Conservation (phyloP, 1,140 invertebrate genomes). For the Drosophila sulfurigaster region DNA sequence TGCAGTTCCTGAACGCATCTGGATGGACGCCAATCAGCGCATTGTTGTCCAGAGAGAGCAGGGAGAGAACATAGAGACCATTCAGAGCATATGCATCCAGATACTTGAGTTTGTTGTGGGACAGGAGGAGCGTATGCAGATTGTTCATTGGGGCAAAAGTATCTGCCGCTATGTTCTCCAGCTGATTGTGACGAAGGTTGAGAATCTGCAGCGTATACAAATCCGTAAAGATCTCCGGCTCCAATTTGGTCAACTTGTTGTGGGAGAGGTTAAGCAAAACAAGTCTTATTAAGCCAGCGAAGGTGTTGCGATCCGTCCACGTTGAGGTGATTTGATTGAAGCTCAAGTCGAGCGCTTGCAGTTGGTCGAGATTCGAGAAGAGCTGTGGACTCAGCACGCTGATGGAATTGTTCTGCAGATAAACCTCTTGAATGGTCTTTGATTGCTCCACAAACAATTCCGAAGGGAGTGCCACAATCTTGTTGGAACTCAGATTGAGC, state of each 20-base stretch:
- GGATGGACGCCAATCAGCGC: constrained; percentile 90
- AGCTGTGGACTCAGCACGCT: constrained; percentile 91
- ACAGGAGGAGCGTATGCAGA: constrained; percentile 92
- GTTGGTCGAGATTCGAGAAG: constrained; percentile 93
- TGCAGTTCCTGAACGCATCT: constrained; percentile 93
- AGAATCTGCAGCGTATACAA: constrained; percentile 93
- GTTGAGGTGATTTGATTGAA: constrained; percentile 93
- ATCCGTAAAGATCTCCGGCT: constrained; percentile 92
- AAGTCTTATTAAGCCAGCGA: constrained; percentile 93
- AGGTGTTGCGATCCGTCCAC: constrained; percentile 93
- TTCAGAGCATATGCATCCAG: constrained; percentile 92
- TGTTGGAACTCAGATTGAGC: constrained; percentile 94
- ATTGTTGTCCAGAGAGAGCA: constrained; percentile 93
- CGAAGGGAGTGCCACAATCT: constrained; percentile 94
- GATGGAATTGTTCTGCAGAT: constrained; percentile 95
- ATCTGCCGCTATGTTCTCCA: constrained; percentile 91
- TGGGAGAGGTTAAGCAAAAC: constrained; percentile 94
- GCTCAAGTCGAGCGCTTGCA: constrained; percentile 94
- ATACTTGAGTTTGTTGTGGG: constrained; percentile 91
- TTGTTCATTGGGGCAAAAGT: constrained; percentile 94
- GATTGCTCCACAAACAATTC: constrained; percentile 92
- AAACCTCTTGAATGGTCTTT: constrained; percentile 92
- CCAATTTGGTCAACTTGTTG: constrained; percentile 92
- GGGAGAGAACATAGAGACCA: constrained; percentile 91
- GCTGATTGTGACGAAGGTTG: constrained; percentile 91